These are phyloP conservation scores for Amphiduros pacificus DNA, from an alignment of 2,888 invertebrate species.

Conservation along the genomic window DNA sequence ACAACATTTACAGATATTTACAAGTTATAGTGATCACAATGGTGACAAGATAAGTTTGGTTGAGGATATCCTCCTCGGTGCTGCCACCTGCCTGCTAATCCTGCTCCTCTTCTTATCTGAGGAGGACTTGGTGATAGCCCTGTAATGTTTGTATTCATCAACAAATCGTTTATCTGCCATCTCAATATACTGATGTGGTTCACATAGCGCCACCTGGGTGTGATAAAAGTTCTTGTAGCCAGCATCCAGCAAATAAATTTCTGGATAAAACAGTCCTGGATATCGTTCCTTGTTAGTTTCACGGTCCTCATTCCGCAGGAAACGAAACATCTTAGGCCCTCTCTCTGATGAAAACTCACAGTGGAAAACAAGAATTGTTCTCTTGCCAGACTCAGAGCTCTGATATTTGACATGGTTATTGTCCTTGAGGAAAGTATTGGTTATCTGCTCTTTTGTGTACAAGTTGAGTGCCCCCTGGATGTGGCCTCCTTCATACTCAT, in stretches of 20 bases:
- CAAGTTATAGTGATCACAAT: too few species aligned
- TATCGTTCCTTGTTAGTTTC: conserved; percentile 78
- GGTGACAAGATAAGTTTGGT: too few species aligned
- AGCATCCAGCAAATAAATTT: conserved; percentile 88
- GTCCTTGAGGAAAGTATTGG: conserved; percentile 65
- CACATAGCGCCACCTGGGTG: too few species aligned
- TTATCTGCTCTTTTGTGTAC: conserved; percentile 77
- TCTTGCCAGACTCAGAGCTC: conserved; percentile 37
- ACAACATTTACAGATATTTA: too few species aligned
- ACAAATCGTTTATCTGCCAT: too few species aligned
- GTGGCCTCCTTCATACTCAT: conserved; percentile 91
- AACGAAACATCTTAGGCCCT: conserved; percentile 88
- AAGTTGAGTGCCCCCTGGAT: conserved; percentile 81
- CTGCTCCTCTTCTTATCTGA: too few species aligned
- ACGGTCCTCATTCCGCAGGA: conserved; percentile 81
- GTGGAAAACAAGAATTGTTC: conserved; percentile 87
- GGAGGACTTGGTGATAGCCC: too few species aligned
- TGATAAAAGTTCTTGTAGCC: conserved; percentile 84
- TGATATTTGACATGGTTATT: neutral
- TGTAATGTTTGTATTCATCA: too few species aligned
- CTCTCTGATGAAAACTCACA: conserved; percentile 97
- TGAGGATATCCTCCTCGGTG: too few species aligned
- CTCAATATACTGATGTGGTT: too few species aligned
- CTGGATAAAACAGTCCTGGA: conserved; percentile 86
- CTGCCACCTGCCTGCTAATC: too few species aligned